Base-by-base conservation (phyloP, 2,113 vertebrate genomes). In the Myxocyprinus asiaticus region DNA sequence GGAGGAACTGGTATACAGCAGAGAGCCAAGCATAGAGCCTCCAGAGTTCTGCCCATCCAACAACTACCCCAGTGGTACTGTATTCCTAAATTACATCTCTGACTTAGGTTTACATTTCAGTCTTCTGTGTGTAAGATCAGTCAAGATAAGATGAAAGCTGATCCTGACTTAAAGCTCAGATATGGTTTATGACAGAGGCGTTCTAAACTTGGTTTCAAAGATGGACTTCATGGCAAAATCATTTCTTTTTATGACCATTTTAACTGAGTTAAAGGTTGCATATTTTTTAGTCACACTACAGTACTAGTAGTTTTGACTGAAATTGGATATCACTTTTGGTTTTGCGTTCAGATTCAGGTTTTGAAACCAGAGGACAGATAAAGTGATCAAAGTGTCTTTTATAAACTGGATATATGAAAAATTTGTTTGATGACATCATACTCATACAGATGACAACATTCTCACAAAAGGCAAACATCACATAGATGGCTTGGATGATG, bases 401-500 rank as follows among this genome's bases (percentile, higher is more conserved):
- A 33, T 33, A 33, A 56, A 0, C 7, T 73, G 14, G 12, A 7
- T 68, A 33, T 55, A 43, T 43, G 8, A 55, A 56, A 70, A 70
- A 12, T n/a, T 43, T 70, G n/a, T 76, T 7, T 33, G 22, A 42
- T 83, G n/a, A 55, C 12, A 70, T 65, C 42, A 77, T 48, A 5
- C 2, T 12, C 9, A 7, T 75, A 45, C 71, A 91, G 94, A 90
- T 82, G 89, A 82, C 9, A 43, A 69, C 17, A 87, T 93, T 69
- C 69, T 63, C 17, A 76, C 22, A 33, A 86, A 87, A 59, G 81
- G 80, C 66, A 94, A 93, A 50, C 92, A 92, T 76, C 88, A 93
- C 86, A 90, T 92, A 48, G 94, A 94, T 85, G 95, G 96, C 87
- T 96, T 95, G 5, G 96, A 97, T 84, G 94, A 94, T 86, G 96